Evolutionary conservation across 2,797 vertebrate species (phyloP), one percentile per base, ranked within the genome.

Genomic region (Bradypodion pumilum): DNA sequence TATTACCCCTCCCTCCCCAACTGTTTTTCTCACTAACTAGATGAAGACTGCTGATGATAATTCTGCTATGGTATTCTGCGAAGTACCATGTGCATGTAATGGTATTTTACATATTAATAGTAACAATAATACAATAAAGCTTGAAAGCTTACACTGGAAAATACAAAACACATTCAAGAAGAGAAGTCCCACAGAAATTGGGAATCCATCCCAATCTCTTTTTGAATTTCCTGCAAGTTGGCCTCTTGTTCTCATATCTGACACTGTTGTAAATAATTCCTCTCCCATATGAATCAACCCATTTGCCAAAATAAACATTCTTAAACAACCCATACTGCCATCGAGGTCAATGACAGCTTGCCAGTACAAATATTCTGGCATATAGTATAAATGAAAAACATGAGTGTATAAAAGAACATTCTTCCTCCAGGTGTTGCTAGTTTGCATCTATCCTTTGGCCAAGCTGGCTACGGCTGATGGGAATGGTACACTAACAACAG

Each of bases 231-330:
- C 49, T 60, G 42, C 49, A 75, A 35, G 56, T 29, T 68, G 74
- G 37, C 72, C 72, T 40, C 78, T 56, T 62, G 40, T 7, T 46
- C 16, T 79, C 32, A 66, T 16, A n/a, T 65, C 16, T 80, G 44
- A 79, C 77, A 42, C 46, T 27, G 56, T 37, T 77, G 73, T 76
- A 81, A 75, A 76, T 15, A 62, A 32, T 70, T 81, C 65, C 15
- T 80, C 35, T 3, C 5, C 32, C 70, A 15, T 29, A 90, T 66
- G 84, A 87, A 78, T 29, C n/a, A 25, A 89, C 0, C 72, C 44
- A 88, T 78, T 8, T 79, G 15, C 10, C 19, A 89, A 84, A 32
- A 32, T 79, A 87, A 87, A 63, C 85, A 80, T 83, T 80, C 72
- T 86, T 86, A 82, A 86, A 78, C 52, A 52, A 74, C 42, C 66